Evolutionary conservation across 1,140 invertebrate genomes (phyloP).

Genomic region (Galendromus occidentalis): DNA sequence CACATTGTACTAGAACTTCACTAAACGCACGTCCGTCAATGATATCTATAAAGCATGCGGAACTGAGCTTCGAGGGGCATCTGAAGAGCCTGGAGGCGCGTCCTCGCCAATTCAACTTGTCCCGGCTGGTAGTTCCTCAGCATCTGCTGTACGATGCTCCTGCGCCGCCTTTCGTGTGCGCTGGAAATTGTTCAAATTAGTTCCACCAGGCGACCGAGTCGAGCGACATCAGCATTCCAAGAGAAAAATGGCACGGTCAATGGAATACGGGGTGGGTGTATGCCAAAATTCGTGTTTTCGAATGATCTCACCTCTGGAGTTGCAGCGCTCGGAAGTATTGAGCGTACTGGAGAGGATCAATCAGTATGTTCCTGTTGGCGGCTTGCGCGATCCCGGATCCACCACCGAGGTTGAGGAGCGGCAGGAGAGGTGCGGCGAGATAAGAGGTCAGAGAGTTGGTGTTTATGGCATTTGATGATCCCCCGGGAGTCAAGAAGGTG

Average conservation of each 20-base stretch:
- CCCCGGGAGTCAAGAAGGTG: background rate
- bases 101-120: background rate
- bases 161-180: background rate
- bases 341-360: background rate
- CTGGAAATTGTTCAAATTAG: background rate
- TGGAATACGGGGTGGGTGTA: no score
- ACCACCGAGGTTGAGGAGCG: background rate
- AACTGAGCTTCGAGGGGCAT: background rate
- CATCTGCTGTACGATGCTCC: conserved; percentile 1
- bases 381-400: background rate
- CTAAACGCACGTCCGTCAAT: background rate
- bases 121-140: background rate
- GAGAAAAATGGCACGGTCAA: no score
- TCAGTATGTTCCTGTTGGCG: background rate
- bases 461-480: background rate
- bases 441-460: background rate
- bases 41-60: background rate
- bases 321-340: background rate
- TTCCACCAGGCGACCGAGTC: no score
- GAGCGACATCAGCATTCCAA: no score
- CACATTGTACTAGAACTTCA: no score
- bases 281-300: no score
- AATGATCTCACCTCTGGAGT: background rate
- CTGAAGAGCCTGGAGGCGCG: background rate
- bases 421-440: background rate